These are phyloP conservation scores for Microplitis mediator DNA, from an alignment of 1,140 invertebrate species.

Conservation along the genomic window DNA sequence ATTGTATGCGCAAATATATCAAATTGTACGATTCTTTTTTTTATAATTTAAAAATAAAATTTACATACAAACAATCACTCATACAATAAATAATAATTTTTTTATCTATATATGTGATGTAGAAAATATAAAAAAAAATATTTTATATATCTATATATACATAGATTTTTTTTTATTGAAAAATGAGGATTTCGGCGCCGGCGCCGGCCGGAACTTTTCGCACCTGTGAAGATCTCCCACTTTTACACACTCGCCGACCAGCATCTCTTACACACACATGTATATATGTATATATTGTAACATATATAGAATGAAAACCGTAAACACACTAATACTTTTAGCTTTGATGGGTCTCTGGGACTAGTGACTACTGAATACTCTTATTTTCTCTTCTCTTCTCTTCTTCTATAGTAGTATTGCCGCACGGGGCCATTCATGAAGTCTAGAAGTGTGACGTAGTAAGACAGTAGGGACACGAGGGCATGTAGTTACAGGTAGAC, in stretches of 20 bases:
- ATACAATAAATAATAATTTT: too few relatives aligned
- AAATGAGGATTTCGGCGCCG: slow-evolving; percentile 24
- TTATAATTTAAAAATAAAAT: too few relatives aligned
- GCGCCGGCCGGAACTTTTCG: slow-evolving; percentile 9
- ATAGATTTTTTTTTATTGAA: slow-evolving; percentile 2
- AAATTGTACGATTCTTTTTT: too few relatives aligned
- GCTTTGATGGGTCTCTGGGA: too few relatives aligned
- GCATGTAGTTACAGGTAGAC: slow-evolving; percentile 12
- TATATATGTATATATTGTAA: background rate
- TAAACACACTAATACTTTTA: too few relatives aligned
- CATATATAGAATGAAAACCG: background rate
- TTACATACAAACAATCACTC: too few relatives aligned
- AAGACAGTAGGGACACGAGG: slow-evolving; percentile 22
- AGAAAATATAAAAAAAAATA: too few relatives aligned
- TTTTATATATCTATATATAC: too few relatives aligned
- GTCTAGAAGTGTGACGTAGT: background rate
- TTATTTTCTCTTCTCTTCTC: slow-evolving; percentile 25
- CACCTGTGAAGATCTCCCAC: slow-evolving; percentile 3
- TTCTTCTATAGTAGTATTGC: slow-evolving; percentile 5
- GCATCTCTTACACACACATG: background rate
- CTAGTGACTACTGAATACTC: background rate
- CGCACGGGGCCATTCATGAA: slow-evolving; percentile 16
- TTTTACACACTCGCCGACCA: background rate
- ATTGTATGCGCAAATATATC: too few relatives aligned
- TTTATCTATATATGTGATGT: too few relatives aligned